A percentile compares a stretch with the other conserved stretches of the same genome.
These are phyloP conservation scores for Dicrurus megarhynchus DNA, from an alignment of 2,113 vertebrate species.

Conservation along the genomic window DNA sequence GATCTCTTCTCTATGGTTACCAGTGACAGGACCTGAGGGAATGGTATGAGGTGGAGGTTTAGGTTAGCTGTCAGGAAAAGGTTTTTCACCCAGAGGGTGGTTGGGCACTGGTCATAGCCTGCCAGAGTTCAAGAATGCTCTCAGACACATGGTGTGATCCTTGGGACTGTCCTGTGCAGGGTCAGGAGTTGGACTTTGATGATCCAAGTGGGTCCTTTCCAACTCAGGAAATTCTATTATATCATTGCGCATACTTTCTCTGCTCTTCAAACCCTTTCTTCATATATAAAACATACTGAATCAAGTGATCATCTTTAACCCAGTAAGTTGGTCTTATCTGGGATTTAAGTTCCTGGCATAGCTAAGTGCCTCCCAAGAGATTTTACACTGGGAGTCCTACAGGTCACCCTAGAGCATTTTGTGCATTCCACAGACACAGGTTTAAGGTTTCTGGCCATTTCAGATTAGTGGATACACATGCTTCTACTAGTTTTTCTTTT, in stretches of 20 bases:
- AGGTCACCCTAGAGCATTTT: background rate
- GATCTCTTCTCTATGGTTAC: background rate
- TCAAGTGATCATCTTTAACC: background rate
- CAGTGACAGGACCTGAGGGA: background rate
- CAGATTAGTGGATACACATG: background rate
- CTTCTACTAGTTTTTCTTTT: background rate
- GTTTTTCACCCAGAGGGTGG: background rate
- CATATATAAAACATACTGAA: background rate
- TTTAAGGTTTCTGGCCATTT: background rate
- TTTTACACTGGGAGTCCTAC: background rate
- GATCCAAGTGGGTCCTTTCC: background rate
- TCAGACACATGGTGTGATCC: background rate
- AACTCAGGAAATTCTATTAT: background rate
- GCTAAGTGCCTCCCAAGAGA: background rate
- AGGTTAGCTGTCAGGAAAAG: background rate
- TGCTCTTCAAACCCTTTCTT: background rate
- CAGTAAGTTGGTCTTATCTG: background rate
- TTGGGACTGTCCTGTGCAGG: background rate
- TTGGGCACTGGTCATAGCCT: background rate
- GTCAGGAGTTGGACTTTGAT: background rate
- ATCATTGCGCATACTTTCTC: background rate
- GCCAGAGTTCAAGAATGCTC: background rate
- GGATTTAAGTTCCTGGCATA: background rate
- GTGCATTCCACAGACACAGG: background rate
- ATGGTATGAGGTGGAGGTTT: background rate